A percentile compares a stretch with the other conserved stretches of the same genome.
Evolutionary conservation across 2,797 vertebrate species (phyloP).

Genomic region (Oophaga sylvatica): DNA sequence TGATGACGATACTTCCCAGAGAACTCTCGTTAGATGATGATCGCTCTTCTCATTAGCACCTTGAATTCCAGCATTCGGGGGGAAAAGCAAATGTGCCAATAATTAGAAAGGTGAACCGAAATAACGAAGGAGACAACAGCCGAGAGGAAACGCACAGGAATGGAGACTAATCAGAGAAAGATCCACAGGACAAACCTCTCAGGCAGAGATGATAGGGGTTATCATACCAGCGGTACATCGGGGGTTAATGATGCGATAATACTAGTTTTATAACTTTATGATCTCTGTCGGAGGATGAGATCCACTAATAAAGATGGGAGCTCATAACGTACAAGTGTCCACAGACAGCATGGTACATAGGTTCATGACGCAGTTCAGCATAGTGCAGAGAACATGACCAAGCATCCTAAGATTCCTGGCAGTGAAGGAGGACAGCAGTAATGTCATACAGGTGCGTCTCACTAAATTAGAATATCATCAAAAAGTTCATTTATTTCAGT

Average conservation of each 20-base stretch:
- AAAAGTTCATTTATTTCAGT: too few species aligned
- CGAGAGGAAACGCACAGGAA: background rate
- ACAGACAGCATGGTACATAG: background rate
- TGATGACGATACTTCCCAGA: background rate
- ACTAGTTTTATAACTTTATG: background rate
- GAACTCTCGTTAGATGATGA: slow-evolving; percentile 17
- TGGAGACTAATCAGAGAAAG: background rate
- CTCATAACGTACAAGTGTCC: background rate
- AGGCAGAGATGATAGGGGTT: background rate
- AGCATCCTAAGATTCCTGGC: too few species aligned
- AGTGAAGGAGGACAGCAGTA: too few species aligned
- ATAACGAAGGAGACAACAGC: background rate
- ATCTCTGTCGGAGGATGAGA: background rate
- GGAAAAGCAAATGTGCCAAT: slow-evolving; percentile 25
- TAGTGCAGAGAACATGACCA: too few species aligned
- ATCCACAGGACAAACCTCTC: background rate
- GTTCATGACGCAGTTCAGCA: too few species aligned
- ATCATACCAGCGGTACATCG: background rate
- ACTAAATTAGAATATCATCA: too few species aligned
- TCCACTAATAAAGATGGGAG: background rate
- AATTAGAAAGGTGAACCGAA: slow-evolving; percentile 38
- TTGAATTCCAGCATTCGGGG: slow-evolving; percentile 13
- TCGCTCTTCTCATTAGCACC: slow-evolving; percentile 30
- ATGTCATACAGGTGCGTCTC: too few species aligned
- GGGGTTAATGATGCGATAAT: background rate